Base-by-base conservation (phyloP, 2,797 vertebrate genomes). In the Sebastes wilsoni region DNA sequence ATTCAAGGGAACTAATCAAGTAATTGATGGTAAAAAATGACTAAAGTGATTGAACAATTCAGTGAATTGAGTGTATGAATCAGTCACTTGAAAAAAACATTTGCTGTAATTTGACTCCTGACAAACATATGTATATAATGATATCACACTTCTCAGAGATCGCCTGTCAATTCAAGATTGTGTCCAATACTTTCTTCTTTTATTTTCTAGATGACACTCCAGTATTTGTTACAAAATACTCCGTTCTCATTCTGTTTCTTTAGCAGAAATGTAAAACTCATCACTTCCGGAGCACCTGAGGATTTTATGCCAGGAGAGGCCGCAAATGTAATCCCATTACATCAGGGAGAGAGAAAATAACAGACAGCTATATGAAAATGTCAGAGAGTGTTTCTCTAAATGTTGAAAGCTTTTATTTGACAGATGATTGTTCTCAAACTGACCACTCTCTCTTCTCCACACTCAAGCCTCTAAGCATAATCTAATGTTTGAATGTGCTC, bases 391-490 rank as follows among this genome's bases (percentile, higher is more conserved):
- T 71, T 73, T 58, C 30, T 60, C 25, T 30, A 22, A 73, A 22
- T 30, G 25, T 52, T 54, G 13, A 73, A 60, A 77, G 65, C 65
- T 74, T 67, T 77, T 25, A 60, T 74, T 59, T 68, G 22, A 28
- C 67, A 66, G 55, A 65, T 67, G 56, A 74, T 58, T 66, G 61
- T 72, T 72, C 28, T 11, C 65, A 49, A 49, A 61, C 34, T 64
- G 27, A 68, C 54, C 64, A 18, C 12, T 72, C 46, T 72, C 46
- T 8, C 23, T 10, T 73, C 36, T 54, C 59, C 23, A 59, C 52
- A 69, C 66, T 62, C 20, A 4, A 72, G 38, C 78, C 36, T 74
- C 60, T n/a, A 10, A 76, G 46, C 49, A 72, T 3, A 85, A 66
- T 60, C n/a, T 64, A 66, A 49, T 6, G 34, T 52, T 11, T 75